Evolutionary conservation across 2,113 vertebrate genomes (phyloP).

Genomic region (Calyptomena viridis): DNA sequence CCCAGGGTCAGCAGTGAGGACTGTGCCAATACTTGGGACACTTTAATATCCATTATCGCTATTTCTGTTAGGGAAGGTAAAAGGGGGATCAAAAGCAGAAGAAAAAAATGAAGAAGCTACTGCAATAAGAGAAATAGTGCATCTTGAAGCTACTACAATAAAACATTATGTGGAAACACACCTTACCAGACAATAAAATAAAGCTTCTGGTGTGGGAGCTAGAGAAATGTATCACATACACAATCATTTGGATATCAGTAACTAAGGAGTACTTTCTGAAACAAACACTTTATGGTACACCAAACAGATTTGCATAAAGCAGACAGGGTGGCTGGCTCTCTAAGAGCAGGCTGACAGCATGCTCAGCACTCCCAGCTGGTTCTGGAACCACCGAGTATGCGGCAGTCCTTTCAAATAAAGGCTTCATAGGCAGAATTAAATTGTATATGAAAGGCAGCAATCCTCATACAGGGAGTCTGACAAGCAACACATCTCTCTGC

Average conservation of each 20-base stretch:
- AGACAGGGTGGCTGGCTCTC: not conserved
- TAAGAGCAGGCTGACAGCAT: not conserved
- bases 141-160: not conserved
- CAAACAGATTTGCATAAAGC: not conserved
- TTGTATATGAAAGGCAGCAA: not conserved
- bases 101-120: not conserved
- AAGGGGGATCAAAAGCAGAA: not conserved
- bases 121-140: not conserved
- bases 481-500: not conserved
- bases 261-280: not conserved
- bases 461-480: not conserved
- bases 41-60: not conserved
- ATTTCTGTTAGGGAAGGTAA: not conserved
- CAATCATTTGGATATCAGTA: not conserved
- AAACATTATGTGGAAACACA: not conserved
- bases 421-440: not conserved
- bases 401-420: not conserved
- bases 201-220: not conserved
- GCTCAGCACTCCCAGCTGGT: not conserved
- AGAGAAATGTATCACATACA: not conserved
- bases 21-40: not conserved
- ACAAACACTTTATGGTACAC: not conserved
- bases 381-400: not conserved
- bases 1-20: not conserved
- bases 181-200: not conserved